phyloP scores from a whole-genome alignment of 2,888 invertebrate species.

The Ochropleura leucogaster region DNA sequence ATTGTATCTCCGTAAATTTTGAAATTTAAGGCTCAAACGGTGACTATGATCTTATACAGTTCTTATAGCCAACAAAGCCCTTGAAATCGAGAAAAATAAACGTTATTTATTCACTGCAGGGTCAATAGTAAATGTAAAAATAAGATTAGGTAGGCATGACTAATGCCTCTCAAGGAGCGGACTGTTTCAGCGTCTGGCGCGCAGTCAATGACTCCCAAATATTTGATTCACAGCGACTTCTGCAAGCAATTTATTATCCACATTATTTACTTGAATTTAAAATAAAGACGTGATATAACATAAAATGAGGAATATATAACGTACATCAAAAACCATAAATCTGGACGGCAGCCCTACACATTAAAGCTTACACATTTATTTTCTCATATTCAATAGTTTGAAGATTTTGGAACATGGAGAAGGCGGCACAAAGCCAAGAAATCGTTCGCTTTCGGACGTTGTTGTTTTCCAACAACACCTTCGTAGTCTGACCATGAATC shows the following conservation, averaged over 20 bases:
- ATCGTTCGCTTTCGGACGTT: conserved; percentile 61
- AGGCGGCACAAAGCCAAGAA: conserved; percentile 73
- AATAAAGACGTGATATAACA: conserved; percentile 47
- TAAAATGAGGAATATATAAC: conserved; percentile 68
- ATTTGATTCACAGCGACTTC: conserved; percentile 45
- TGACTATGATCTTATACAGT: conserved; percentile 22
- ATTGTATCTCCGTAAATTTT: background rate
- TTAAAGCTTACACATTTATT: conserved; percentile 71
- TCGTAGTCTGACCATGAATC: conserved; percentile 57
- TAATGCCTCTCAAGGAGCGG: conserved; percentile 60
- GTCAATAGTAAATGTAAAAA: conserved; percentile 56
- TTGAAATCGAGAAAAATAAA: conserved; percentile 55
- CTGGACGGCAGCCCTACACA: conserved; percentile 65
- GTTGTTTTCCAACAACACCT: conserved; percentile 56
- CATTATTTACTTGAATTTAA: conserved; percentile 42
- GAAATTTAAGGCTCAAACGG: background rate
- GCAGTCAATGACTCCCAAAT: conserved; percentile 61
- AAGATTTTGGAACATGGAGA: conserved; percentile 51
- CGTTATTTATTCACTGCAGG: conserved; percentile 46
- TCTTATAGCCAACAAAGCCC: conserved; percentile 31
- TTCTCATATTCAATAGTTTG: conserved; percentile 60
- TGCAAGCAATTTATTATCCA: conserved; percentile 38
- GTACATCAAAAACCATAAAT: conserved; percentile 69
- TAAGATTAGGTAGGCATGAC: conserved; percentile 59
- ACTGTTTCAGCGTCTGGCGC: conserved; percentile 57